These are phyloP conservation scores for Melanotus villosus DNA, from an alignment of 2,888 invertebrate genomes.

Conservation along the genomic window DNA sequence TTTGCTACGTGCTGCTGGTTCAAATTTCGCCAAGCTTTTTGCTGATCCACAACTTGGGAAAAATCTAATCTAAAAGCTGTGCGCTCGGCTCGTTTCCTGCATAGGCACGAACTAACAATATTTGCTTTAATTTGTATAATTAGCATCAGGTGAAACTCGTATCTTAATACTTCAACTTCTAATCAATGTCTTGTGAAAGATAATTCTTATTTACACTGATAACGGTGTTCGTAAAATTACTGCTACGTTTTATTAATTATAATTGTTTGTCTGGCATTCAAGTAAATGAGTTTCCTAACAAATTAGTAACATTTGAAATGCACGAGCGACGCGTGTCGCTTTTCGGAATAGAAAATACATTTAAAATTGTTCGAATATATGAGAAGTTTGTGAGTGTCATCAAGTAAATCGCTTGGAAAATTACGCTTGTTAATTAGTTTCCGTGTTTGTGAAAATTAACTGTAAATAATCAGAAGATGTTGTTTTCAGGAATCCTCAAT, in stretches of 20 bases:
- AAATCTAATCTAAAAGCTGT: background rate
- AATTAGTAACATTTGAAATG: slow-evolving; percentile 13
- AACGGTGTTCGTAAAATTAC: slow-evolving; percentile 29
- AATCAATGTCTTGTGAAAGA: slow-evolving; percentile 33
- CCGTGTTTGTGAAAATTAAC: background rate
- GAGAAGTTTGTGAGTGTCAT: slow-evolving; percentile 4
- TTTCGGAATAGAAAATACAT: too few species aligned
- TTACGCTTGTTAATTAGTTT: slow-evolving; percentile 12
- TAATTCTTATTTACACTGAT: slow-evolving; percentile 40
- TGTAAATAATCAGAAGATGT: background rate
- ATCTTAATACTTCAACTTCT: slow-evolving; percentile 18
- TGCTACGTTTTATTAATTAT: slow-evolving; percentile 4
- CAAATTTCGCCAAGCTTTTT: background rate
- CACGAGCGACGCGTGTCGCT: too few species aligned
- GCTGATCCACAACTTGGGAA: background rate
- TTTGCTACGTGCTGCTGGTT: background rate
- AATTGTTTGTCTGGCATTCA: background rate
- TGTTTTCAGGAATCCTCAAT: slow-evolving; percentile 33
- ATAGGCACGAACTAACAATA: background rate
- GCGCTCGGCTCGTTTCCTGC: background rate
- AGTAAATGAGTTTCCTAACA: slow-evolving; percentile 1
- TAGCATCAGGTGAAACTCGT: background rate
- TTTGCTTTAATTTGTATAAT: background rate
- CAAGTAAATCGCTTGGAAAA: slow-evolving; percentile 10
- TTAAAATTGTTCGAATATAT: too few species aligned